phyloP scores from a whole-genome alignment of 2,113 vertebrate species.

The Cryptotis parvus region DNA sequence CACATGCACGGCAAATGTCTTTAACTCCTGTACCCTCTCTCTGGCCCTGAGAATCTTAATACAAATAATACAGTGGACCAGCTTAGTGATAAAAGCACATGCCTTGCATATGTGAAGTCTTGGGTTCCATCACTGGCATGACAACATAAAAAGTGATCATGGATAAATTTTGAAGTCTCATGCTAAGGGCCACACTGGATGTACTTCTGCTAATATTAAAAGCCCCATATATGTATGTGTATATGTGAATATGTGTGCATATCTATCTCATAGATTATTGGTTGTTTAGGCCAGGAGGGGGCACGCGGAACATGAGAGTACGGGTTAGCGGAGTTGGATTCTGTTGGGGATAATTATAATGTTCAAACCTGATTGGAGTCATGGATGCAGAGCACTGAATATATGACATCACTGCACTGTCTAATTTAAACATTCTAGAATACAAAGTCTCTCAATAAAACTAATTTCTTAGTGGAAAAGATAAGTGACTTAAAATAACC shows the following conservation, averaged over 20 bases:
- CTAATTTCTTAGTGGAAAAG: background rate
- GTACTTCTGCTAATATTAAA: slow-evolving; percentile 41
- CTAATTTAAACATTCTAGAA: background rate
- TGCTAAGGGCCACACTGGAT: background rate
- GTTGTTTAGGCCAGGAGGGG: background rate
- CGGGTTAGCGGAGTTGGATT: background rate
- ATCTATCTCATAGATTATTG: background rate
- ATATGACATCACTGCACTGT: background rate
- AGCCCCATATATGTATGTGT: background rate
- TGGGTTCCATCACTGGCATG: too few species aligned
- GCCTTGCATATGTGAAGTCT: too few species aligned
- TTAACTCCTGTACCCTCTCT: too few species aligned
- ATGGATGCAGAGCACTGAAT: slow-evolving; percentile 2
- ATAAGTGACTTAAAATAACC: slow-evolving; percentile 18
- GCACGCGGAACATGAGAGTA: background rate
- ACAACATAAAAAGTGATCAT: background rate
- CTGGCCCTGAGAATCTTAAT: too few species aligned
- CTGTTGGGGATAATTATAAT: slow-evolving; percentile 24
- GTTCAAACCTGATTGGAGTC: slow-evolving; percentile 29
- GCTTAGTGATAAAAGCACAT: too few species aligned
- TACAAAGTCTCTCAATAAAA: slow-evolving; percentile 50
- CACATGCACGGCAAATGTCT: too few species aligned
- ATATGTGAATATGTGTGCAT: too few species aligned
- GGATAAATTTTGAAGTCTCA: slow-evolving; percentile 32
- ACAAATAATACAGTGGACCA: too few species aligned